Conservation (phyloP, 1,140 invertebrate species). For the Hyles vespertilio region DNA sequence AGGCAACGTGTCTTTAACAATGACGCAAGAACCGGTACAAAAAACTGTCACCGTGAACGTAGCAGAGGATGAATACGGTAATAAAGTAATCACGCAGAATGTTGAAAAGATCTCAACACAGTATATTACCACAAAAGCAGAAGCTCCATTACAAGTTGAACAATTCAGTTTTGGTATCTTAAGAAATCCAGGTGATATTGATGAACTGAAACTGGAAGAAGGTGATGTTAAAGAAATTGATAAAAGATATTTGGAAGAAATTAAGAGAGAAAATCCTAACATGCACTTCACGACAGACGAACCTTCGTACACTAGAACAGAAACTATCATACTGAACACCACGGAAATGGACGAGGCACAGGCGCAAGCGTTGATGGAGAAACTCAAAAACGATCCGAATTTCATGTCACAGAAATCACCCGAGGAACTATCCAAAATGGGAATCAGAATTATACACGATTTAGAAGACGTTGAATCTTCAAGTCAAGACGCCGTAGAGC, state of each 20-base stretch:
- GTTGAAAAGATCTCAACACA: slow-evolving; percentile 66
- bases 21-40: slow-evolving; percentile 67
- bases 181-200: slow-evolving; percentile 49
- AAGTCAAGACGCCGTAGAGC: slow-evolving; percentile 49
- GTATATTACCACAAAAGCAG: slow-evolving; percentile 55
- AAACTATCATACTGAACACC: slow-evolving; percentile 70
- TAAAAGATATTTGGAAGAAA: slow-evolving; percentile 61
- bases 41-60: slow-evolving; percentile 73
- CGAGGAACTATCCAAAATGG: slow-evolving; percentile 59
- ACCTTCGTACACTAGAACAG: slow-evolving; percentile 65
- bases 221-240: slow-evolving; percentile 65
- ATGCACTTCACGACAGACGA: slow-evolving; percentile 66
- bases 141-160: slow-evolving; percentile 69
- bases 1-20: slow-evolving; percentile 59
- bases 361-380: slow-evolving; percentile 65
- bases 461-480: slow-evolving; percentile 54
- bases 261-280: slow-evolving; percentile 67
- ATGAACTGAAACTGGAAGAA: slow-evolving; percentile 63
- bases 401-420: slow-evolving; percentile 64
- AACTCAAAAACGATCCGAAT: slow-evolving; percentile 65
- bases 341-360: slow-evolving; percentile 62
- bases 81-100: slow-evolving; percentile 72
- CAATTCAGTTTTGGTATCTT: slow-evolving; percentile 68
- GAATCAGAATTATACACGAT: slow-evolving; percentile 61
- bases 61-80: slow-evolving; percentile 70